Evolutionary conservation across 53 echinoderm and acorn worm genomes (phyloP).

Genomic region (Pentamera pediparva): DNA sequence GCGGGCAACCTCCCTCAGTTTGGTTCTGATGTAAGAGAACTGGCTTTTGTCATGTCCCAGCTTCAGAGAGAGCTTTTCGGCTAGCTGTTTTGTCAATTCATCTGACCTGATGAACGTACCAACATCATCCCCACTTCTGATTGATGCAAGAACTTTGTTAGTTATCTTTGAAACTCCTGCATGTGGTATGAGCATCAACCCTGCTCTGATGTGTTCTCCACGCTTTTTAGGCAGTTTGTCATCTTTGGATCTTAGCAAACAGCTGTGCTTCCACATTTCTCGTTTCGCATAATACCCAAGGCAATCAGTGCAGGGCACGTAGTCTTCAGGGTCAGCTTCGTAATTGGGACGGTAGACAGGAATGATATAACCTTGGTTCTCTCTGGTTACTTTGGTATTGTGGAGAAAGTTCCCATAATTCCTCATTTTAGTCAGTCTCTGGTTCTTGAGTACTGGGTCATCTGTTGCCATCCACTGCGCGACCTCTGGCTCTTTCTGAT

Average conservation of each 20-base stretch:
- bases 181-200: slow-evolving; percentile 21
- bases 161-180: not conserved
- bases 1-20: slow-evolving; percentile 15
- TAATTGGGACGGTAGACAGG: slow-evolving; percentile 41
- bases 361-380: slow-evolving; percentile 42
- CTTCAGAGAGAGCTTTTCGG: slow-evolving; percentile 38
- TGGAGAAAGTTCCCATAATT: slow-evolving; percentile 66
- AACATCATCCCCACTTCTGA: slow-evolving; percentile 6
- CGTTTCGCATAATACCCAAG: slow-evolving; percentile 49
- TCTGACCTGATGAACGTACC: slow-evolving; percentile 35
- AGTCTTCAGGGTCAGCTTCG: slow-evolving; percentile 28
- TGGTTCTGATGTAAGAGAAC: slow-evolving; percentile 10
- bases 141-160: not conserved
- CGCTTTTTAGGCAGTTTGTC: not conserved
- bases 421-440: slow-evolving; percentile 50
- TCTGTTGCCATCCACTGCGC: slow-evolving; percentile 43
- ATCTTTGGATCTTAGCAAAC: not conserved
- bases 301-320: slow-evolving; percentile 45
- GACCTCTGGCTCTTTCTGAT: slow-evolving; percentile 45
- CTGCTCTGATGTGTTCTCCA: slow-evolving; percentile 7
- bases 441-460: slow-evolving; percentile 44
- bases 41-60: slow-evolving; percentile 19
- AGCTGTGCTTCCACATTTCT: slow-evolving; percentile 53
- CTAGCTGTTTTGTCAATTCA: slow-evolving; percentile 43
- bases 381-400: slow-evolving; percentile 49